A percentile compares a stretch with the other conserved stretches of the same genome.
These are phyloP conservation scores for Volucella inflata DNA, from an alignment of 2,888 invertebrate genomes.

Conservation along the genomic window DNA sequence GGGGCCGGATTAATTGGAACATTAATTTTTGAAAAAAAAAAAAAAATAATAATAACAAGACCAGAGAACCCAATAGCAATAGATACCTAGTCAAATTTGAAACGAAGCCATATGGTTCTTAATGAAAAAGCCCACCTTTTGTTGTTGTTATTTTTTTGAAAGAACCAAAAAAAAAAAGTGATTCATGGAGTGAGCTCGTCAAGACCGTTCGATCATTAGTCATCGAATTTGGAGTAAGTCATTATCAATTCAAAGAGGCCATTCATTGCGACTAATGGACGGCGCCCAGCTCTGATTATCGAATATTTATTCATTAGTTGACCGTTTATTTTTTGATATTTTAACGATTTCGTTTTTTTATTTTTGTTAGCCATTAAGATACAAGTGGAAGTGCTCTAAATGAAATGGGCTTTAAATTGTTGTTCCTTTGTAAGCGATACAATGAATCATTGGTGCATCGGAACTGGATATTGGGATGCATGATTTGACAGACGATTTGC, in stretches of 20 bases:
- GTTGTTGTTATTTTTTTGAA: background rate
- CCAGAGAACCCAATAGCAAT: conserved; percentile 6
- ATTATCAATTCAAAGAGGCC: conserved; percentile 68
- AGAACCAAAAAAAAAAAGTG: conserved; percentile 34
- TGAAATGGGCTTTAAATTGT: background rate
- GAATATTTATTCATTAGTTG: conserved; percentile 56
- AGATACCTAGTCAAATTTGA: conserved; percentile 17
- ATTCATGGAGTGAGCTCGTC: conserved; percentile 48
- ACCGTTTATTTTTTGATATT: conserved; percentile 18
- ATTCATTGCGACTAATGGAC: conserved; percentile 61
- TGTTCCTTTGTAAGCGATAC: background rate
- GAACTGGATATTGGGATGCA: too few relatives aligned
- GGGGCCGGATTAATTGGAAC: conserved; percentile 38
- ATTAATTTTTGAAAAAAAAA: conserved; percentile 29
- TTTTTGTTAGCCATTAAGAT: conserved; percentile 26
- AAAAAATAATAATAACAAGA: background rate
- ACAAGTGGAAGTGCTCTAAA: conserved; percentile 21
- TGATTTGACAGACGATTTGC: too few relatives aligned
- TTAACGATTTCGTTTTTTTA: conserved; percentile 4
- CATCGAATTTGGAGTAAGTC: conserved; percentile 56
- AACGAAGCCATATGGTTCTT: conserved; percentile 5
- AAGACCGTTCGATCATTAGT: conserved; percentile 51
- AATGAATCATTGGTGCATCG: conserved; percentile 7
- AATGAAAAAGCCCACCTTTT: background rate
- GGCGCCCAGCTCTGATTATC: conserved; percentile 45